phyloP scores from a whole-genome alignment of 2,888 invertebrate species.

The Anthophora plumipes region DNA sequence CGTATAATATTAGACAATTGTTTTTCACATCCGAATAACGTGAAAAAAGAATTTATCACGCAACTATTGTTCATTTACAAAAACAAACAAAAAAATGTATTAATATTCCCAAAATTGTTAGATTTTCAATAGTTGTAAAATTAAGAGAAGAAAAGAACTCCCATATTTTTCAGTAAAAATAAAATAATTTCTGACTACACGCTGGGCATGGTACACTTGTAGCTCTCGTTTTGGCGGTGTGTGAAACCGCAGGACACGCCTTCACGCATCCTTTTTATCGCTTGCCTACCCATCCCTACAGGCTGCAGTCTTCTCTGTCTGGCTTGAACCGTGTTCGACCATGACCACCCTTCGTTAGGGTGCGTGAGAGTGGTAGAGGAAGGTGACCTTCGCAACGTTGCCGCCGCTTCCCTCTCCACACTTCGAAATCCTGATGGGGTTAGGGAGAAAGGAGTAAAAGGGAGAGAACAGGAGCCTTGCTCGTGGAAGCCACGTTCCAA shows the following conservation, averaged over 20 bases:
- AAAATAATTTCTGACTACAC: background rate
- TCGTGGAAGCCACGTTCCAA: constrained; percentile 50
- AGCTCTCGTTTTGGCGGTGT: background rate
- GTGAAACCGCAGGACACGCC: constrained; percentile 42
- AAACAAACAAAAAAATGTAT: no score
- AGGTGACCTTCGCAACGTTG: constrained; percentile 75
- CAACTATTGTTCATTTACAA: background rate
- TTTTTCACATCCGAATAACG: background rate
- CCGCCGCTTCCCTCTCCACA: constrained; percentile 33
- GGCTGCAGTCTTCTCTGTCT: constrained; percentile 39
- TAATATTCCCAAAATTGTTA: no score
- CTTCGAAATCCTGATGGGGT: constrained; percentile 39
- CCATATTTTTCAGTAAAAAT: background rate
- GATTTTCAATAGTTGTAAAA: background rate
- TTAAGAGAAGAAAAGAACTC: no score
- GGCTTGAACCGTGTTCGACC: constrained; percentile 55
- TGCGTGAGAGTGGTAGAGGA: constrained; percentile 74
- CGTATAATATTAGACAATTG: background rate
- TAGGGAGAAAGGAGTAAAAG: constrained; percentile 29
- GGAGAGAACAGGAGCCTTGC: constrained; percentile 18
- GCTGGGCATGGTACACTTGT: background rate
- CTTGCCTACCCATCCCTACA: constrained; percentile 3
- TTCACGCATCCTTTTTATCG: constrained; percentile 31
- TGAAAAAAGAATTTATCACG: background rate
- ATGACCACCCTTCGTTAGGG: constrained; percentile 69